Conservation (phyloP, 1,140 invertebrate genomes). For the Zaprionus ghesquierei region DNA sequence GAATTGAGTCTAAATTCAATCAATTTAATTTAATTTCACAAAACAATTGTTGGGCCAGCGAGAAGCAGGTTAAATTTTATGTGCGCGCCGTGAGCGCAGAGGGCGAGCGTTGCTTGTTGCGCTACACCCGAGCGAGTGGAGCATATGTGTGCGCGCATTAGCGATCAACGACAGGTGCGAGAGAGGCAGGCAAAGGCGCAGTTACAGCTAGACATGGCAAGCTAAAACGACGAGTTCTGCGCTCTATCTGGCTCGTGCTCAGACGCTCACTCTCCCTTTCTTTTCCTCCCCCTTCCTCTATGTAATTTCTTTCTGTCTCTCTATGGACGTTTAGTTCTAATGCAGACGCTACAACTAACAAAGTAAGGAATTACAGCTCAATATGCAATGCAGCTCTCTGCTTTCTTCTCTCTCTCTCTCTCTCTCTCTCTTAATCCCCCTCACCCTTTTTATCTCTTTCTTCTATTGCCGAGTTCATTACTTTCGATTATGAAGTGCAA, state of each 20-base stretch:
- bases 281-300: neutral
- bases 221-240: neutral
- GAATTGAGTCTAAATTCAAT: constrained; percentile 71
- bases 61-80: constrained; percentile 19
- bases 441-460: neutral
- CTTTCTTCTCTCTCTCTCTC: too few relatives aligned
- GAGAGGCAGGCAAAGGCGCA: neutral
- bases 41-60: constrained; percentile 54
- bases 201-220: neutral
- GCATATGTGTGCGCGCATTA: neutral
- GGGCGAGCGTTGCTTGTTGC: neutral
- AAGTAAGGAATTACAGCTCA: too few relatives aligned
- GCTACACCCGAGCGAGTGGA: constrained; percentile 4
- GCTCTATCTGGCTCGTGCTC: neutral
- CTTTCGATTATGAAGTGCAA: neutral
- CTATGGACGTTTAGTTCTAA: too few relatives aligned
- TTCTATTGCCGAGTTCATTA: neutral
- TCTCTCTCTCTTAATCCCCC: too few relatives aligned
- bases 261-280: neutral
- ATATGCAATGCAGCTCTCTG: too few relatives aligned
- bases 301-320: neutral
- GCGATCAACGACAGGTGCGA: neutral
- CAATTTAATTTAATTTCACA: constrained; percentile 79
- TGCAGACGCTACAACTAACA: too few relatives aligned
- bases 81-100: neutral